A percentile compares a stretch with the other conserved stretches of the same genome.
phyloP scores from a whole-genome alignment of 2,888 invertebrate genomes.

The Rotaria socialis region DNA sequence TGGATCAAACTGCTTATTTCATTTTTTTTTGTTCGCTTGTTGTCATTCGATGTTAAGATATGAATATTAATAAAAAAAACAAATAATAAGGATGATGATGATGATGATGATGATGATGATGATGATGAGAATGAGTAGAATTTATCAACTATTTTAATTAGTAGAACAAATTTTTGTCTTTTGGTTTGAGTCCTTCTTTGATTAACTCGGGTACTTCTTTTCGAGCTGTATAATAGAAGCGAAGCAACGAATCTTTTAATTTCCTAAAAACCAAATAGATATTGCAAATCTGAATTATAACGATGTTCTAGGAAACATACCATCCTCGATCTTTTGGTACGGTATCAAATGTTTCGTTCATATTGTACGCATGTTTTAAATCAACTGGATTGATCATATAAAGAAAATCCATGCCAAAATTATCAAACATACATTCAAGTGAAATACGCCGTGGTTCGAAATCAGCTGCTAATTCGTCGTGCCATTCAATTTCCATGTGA shows the following conservation, averaged over 20 bases:
- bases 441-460: neutral
- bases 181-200: neutral
- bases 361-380: neutral
- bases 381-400: neutral
- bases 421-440: slow-evolving; percentile 17
- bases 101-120: too few species aligned
- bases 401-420: slow-evolving; percentile 27
- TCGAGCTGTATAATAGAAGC: slow-evolving; percentile 18
- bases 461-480: neutral
- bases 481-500: slow-evolving; percentile 6
- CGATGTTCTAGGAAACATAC: neutral
- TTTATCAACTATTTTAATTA: neutral
- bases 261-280: neutral
- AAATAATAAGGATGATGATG: neutral
- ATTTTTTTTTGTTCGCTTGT: slow-evolving; percentile 30
- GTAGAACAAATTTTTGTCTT: neutral
- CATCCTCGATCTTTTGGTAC: slow-evolving; percentile 3
- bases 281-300: neutral
- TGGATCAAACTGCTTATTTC: neutral
- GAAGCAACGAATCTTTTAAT: neutral
- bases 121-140: slow-evolving; percentile 14
- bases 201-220: neutral
- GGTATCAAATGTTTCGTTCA: neutral
- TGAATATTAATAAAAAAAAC: slow-evolving; percentile 13
- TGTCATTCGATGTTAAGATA: slow-evolving; percentile 33